These are phyloP conservation scores for Heliconius sara DNA, from an alignment of 2,888 invertebrate genomes.

Conservation along the genomic window DNA sequence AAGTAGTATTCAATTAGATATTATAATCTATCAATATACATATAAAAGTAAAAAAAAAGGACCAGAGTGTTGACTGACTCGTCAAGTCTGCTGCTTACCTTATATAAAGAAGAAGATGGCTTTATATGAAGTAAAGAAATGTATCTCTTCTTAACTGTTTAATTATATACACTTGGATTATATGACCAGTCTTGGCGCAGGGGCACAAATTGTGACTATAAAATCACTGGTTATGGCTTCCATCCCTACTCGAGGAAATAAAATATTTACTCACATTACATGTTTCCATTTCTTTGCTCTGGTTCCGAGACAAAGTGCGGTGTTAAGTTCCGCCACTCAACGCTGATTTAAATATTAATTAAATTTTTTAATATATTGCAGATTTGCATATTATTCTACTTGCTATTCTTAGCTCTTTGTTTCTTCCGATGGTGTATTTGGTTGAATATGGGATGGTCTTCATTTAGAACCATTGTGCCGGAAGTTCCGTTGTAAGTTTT, in stretches of 20 bases:
- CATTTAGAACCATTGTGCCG: constrained; percentile 42
- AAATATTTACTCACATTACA: too few relatives aligned
- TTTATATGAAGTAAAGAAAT: neutral
- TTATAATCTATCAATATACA: too few relatives aligned
- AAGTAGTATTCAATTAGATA: neutral
- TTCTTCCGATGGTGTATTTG: constrained; percentile 59
- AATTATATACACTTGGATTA: too few relatives aligned
- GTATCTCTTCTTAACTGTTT: neutral
- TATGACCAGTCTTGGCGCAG: neutral
- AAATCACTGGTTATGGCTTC: too few relatives aligned
- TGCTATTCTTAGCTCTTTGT: constrained; percentile 49
- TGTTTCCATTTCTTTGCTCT: too few relatives aligned
- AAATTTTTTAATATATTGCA: constrained; percentile 49
- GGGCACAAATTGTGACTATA: too few relatives aligned
- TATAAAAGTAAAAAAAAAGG: neutral
- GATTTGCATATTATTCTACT: constrained; percentile 54
- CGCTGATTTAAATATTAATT: too few relatives aligned
- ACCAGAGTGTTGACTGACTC: neutral
- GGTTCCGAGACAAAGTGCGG: too few relatives aligned
- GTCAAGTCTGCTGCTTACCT: neutral
- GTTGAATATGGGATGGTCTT: constrained; percentile 57
- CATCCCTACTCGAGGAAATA: too few relatives aligned
- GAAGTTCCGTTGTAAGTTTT: constrained; percentile 54
- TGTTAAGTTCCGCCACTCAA: too few relatives aligned
- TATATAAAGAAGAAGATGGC: neutral